phyloP scores from a whole-genome alignment of 2,113 vertebrate genomes.

The Eulacestoma nigropectus region DNA sequence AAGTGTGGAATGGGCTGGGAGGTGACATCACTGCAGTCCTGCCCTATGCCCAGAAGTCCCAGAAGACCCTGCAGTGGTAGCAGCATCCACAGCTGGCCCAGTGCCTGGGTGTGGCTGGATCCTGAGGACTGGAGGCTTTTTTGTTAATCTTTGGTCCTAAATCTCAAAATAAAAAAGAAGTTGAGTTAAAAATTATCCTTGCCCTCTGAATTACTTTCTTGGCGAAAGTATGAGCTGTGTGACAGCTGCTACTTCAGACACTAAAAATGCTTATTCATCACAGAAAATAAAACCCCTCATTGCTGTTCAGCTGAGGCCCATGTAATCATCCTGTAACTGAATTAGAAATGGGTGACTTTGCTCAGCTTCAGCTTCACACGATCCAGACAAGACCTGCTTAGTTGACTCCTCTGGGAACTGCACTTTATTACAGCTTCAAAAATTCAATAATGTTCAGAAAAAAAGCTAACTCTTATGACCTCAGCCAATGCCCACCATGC shows the following conservation, averaged over 20 bases:
- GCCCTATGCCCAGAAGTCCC: background rate
- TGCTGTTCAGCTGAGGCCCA: slow-evolving; percentile 12
- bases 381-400: slow-evolving; percentile 42
- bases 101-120: background rate
- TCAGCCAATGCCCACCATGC: background rate
- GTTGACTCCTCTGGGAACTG: slow-evolving; percentile 4
- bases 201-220: background rate
- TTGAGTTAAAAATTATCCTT: background rate
- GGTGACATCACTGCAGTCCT: background rate
- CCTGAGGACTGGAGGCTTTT: background rate
- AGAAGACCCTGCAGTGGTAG: accelerated
- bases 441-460: background rate
- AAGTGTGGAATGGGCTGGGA: background rate
- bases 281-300: background rate
- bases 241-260: slow-evolving; percentile 45
- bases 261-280: slow-evolving; percentile 18
- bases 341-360: slow-evolving; percentile 61
- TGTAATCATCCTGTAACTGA: slow-evolving; percentile 68
- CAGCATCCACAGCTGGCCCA: background rate
- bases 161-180: background rate
- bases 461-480: background rate
- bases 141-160: background rate
- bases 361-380: slow-evolving; percentile 54
- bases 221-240: background rate
- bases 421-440: slow-evolving; percentile 16